Conservation (phyloP, 2,888 invertebrate genomes). For the Platerodrilus igneus region DNA sequence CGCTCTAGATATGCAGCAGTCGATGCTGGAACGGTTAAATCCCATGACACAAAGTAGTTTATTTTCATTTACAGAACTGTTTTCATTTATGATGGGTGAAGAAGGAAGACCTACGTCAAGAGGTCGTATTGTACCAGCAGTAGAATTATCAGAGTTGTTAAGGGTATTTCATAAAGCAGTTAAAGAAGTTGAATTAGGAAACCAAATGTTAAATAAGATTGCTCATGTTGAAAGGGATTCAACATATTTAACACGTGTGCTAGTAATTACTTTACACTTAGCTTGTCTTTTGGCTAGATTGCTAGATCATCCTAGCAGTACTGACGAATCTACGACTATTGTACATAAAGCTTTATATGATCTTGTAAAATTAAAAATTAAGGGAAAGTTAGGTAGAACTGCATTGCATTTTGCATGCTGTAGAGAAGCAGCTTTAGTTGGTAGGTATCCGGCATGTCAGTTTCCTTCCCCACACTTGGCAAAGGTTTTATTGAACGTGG, state of each 20-base stretch:
- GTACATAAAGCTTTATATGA: constrained; percentile 72
- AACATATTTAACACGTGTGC: constrained; percentile 74
- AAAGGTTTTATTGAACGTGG: constrained; percentile 69
- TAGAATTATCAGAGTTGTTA: constrained; percentile 76
- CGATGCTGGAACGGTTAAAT: constrained; percentile 85
- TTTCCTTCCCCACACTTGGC: constrained; percentile 69
- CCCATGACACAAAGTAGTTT: constrained; percentile 93
- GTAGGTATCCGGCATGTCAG: constrained; percentile 64
- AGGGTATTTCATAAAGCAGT: constrained; percentile 79
- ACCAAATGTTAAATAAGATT: constrained; percentile 56
- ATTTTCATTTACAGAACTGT: constrained; percentile 91
- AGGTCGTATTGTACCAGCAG: constrained; percentile 70
- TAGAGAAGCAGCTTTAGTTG: constrained; percentile 65
- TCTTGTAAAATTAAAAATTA: constrained; percentile 66
- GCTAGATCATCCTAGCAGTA: constrained; percentile 46
- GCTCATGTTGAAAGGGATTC: constrained; percentile 66
- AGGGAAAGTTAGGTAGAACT: constrained; percentile 61
- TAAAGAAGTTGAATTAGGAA: constrained; percentile 66
- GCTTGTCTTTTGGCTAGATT: constrained; percentile 70
- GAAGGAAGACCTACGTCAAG: constrained; percentile 59
- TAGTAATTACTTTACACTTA: constrained; percentile 81
- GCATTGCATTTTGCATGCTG: constrained; percentile 81
- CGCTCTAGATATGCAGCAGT: constrained; percentile 93
- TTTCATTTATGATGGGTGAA: constrained; percentile 91
- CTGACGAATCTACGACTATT: constrained; percentile 48